Base-by-base conservation (phyloP, 1,140 invertebrate species). In the Eulimnadia texana region DNA sequence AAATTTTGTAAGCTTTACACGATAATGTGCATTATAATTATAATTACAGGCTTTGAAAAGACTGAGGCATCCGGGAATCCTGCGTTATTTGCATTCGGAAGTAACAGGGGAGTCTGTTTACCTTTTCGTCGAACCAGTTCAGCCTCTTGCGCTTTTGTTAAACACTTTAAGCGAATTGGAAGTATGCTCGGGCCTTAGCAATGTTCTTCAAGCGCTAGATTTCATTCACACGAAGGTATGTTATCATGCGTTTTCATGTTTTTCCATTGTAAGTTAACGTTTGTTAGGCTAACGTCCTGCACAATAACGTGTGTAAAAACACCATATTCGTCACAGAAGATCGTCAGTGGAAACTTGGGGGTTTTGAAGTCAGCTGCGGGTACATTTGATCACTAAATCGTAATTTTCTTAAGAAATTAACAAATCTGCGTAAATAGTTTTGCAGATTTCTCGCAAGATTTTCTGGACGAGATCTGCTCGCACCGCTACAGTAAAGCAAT, bases 291-390 rank as follows among this genome's bases (percentile, higher is more conserved):
- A 67, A 72, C n/a, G 78, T 80, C 42, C 83, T 85, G 22, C 90
- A 92, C 69, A 87, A 90, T 59, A 91, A 91, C 74, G 73, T 93
- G 20, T 83, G 84, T 68, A 77, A 80, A 61, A 79, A 82, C 65
- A 82, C 86, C n/a, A 78, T 93, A 60, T 91, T 88, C 74, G 82
- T 91, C 2, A 82, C 82, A 9, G 76, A 79, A 16, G 85, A 90
- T 72, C 86, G 87, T 3, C 82, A 77, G 61, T 92, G 88, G 88
- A 87, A 85, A 71, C 73, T 93, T 16, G 86, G 85, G 20, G 86
- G 86, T 3, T 74, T 91, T 58, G 86, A 91, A 70, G 87, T 84
- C 73, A 73, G 87, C 0, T 87, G 84, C 72, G 76, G 65, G 66
- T 74, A 64, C 27, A 1, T 24, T 13, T 52, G 22, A 58, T 10